Base-by-base conservation (phyloP, 2,113 vertebrate species). In the Petromus typicus region DNA sequence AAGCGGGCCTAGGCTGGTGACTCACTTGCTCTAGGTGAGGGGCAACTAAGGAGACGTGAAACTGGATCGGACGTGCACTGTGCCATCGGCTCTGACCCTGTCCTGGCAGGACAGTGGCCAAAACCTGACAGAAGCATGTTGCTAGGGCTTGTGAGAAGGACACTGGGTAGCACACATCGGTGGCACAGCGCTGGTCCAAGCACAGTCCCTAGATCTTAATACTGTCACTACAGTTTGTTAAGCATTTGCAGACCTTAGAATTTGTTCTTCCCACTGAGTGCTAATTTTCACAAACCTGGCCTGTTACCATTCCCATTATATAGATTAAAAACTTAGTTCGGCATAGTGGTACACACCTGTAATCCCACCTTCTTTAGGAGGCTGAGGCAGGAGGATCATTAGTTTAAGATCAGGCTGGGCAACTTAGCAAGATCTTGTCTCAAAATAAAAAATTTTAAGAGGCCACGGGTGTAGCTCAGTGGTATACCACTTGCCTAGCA, bases 201-300 rank as follows among this genome's bases (percentile, higher is more conserved):
- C 40, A 63, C 59, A 88, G 51, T 56, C 90, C 59, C 64, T 90
- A 69, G 40, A 76, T 59, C 57, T 85, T 73, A 64, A n/a, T 37
- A 22, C 5, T 71, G 10, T 59, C 76, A 48, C 59, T 87, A n/a
- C 48, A 67, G 43, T 59, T 79, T 48, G 66, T 76, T 80, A 81
- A 71, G 40, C 40, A 82, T 48, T 40, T 30, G 67, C 34, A 90
- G 81, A 48, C 64, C 40, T 78, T 45, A 61, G 45, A 78, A 43
- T 17, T 11, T 73, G 66, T 73, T 69, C 82, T 84, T 67, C 45
- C 40, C 25, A 89, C 54, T 88, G 32, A 89, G 32, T 61, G 48
- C 67, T 67, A 63, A 89, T 71, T 89, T 64, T 57, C 61, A 85
- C 56, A 91, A 81, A 93, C 64, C 82, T 78, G 40, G n/a, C 40